Evolutionary conservation across 1,140 invertebrate genomes (phyloP).

Genomic region (Sweltsa coloradensis): DNA sequence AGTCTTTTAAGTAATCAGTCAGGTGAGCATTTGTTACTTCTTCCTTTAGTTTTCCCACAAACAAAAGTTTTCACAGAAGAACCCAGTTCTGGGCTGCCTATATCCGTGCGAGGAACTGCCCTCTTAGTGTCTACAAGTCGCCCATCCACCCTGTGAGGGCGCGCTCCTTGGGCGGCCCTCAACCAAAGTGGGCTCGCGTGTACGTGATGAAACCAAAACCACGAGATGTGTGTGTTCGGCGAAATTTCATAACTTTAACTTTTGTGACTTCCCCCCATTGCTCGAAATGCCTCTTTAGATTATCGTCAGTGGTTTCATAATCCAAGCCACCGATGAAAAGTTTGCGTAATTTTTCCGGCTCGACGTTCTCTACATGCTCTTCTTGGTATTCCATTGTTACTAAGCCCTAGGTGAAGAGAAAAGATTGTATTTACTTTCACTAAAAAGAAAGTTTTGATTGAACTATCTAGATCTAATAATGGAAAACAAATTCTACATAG

Average conservation of each 20-base stretch:
- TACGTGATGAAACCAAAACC: constrained; percentile 58
- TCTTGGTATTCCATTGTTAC: too few relatives aligned
- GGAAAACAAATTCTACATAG: too few relatives aligned
- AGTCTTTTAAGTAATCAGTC: constrained; percentile 35
- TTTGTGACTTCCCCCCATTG: constrained; percentile 56
- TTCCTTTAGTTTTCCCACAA: constrained; percentile 41
- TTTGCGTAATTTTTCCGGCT: constrained; percentile 53
- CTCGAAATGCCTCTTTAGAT: constrained; percentile 46
- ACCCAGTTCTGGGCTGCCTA: constrained; percentile 43
- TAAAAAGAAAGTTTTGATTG: too few relatives aligned
- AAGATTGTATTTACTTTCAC: too few relatives aligned
- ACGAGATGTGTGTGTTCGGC: constrained; percentile 43
- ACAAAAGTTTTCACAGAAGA: constrained; percentile 51
- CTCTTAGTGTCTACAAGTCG: constrained; percentile 54
- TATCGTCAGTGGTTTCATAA: constrained; percentile 53
- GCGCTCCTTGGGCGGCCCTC: constrained; percentile 42
- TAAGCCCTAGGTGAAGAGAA: too few relatives aligned
- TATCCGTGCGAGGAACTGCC: constrained; percentile 52
- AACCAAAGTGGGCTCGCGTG: constrained; percentile 39
- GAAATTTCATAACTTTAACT: constrained; percentile 58
- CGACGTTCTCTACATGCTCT: constrained; percentile 28
- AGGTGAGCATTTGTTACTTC: constrained; percentile 36
- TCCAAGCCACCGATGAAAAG: constrained; percentile 59
- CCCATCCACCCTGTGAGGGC: constrained; percentile 53
- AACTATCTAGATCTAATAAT: too few relatives aligned